Conservation (phyloP, 2,797 vertebrate genomes). For the Iguana delicatissima region DNA sequence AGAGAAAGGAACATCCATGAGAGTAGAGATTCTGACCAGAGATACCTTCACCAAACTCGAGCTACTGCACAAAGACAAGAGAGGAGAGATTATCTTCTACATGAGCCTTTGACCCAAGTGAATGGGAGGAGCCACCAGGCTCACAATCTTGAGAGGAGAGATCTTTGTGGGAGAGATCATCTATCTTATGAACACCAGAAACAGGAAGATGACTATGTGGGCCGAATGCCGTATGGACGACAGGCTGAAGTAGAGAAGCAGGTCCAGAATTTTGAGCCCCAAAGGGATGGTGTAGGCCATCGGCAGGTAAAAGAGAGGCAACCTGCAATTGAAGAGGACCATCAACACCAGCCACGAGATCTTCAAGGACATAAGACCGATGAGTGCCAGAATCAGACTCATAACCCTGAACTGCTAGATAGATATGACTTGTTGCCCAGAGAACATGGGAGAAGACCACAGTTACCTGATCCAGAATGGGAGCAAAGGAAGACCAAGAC, state of each 20-base stretch:
- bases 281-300: neutral
- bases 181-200: constrained; percentile 42
- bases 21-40: neutral
- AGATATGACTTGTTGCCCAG: neutral
- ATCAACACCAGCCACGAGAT: neutral
- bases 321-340: neutral
- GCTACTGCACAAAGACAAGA: neutral
- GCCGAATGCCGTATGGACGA: constrained; percentile 21
- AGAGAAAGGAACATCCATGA: neutral
- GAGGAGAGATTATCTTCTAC: constrained; percentile 15
- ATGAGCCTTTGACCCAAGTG: neutral
- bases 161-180: neutral
- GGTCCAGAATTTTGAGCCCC: neutral
- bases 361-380: neutral
- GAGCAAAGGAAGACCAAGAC: accelerated
- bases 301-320: neutral
- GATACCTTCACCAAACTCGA: neutral
- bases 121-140: neutral
- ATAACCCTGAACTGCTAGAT: neutral
- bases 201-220: neutral
- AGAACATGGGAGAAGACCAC: neutral
- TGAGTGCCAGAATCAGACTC: accelerated
- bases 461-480: neutral
- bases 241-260: constrained; percentile 2
- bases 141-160: neutral